Evolutionary conservation across 2,797 vertebrate species (phyloP).

Genomic region (Premnoplex brunnescens): DNA sequence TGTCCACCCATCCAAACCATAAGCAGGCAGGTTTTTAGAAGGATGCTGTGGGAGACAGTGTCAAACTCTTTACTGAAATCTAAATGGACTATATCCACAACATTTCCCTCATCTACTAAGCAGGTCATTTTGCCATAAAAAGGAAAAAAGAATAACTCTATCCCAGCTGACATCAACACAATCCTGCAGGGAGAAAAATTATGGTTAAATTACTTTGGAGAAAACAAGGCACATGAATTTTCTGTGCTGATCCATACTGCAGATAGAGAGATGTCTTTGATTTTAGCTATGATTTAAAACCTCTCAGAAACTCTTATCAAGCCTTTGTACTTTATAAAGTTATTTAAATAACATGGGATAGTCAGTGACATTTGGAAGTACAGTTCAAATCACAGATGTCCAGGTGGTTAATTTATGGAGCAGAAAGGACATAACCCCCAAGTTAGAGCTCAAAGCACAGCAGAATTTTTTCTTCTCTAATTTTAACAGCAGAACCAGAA

Average conservation of each 20-base stretch:
- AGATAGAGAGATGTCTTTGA: background rate
- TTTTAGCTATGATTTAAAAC: background rate
- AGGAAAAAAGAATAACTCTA: background rate
- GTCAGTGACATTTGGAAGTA: background rate
- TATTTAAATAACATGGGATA: background rate
- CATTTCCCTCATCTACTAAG: background rate
- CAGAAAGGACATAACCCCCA: background rate
- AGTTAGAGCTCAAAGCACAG: background rate
- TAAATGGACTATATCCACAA: too few relatives aligned
- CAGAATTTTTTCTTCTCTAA: background rate
- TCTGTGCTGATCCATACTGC: background rate
- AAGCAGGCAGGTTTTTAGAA: background rate
- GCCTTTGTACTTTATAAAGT: background rate
- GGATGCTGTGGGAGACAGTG: too few relatives aligned
- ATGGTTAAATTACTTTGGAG: background rate
- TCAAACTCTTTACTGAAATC: background rate
- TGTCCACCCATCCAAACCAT: background rate
- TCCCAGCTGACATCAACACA: background rate
- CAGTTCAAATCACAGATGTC: background rate
- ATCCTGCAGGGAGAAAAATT: background rate
- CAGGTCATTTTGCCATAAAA: background rate
- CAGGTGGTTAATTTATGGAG: conserved; percentile 2
- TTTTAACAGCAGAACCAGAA: conserved; percentile 20
- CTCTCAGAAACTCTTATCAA: background rate
- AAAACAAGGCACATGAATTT: background rate